Conservation (phyloP, 2,797 vertebrate species). For the Manis javanica region DNA sequence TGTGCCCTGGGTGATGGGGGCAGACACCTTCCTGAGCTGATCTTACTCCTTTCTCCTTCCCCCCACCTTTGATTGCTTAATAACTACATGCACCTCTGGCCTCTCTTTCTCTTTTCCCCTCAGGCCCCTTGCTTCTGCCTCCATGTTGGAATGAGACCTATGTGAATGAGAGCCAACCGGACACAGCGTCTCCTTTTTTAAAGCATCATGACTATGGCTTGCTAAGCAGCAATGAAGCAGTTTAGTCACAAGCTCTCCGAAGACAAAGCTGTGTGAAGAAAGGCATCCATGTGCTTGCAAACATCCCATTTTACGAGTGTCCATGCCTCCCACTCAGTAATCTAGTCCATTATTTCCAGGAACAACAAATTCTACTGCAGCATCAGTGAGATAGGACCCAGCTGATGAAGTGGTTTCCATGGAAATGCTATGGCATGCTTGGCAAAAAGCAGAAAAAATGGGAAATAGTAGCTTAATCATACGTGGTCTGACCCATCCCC, state of each 20-base stretch:
- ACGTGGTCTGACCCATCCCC: neutral
- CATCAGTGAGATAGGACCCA: constrained; percentile 3
- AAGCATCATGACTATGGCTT: neutral
- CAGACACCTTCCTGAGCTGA: fast-evolving
- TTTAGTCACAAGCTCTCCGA: constrained; percentile 8
- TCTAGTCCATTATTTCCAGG: neutral
- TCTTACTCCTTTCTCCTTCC: neutral
- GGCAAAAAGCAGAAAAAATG: constrained; percentile 47
- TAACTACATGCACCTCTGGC: neutral
- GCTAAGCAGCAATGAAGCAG: neutral
- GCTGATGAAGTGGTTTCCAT: constrained; percentile 69
- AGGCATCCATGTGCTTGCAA: neutral
- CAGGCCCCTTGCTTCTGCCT: neutral
- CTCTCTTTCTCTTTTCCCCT: neutral
- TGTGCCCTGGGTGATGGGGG: fast-evolving
- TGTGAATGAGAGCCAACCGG: neutral
- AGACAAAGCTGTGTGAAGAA: neutral
- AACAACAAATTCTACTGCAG: constrained; percentile 8
- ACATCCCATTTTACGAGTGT: neutral
- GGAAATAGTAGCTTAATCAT: neutral
- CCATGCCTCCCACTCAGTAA: neutral
- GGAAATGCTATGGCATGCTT: constrained; percentile 69
- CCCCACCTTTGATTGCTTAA: neutral
- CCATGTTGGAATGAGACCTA: neutral
- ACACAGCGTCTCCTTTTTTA: neutral